A percentile compares a stretch with the other conserved stretches of the same genome.
These are phyloP conservation scores for Balanococcus diminutus DNA, from an alignment of 2,888 invertebrate species.

Conservation along the genomic window DNA sequence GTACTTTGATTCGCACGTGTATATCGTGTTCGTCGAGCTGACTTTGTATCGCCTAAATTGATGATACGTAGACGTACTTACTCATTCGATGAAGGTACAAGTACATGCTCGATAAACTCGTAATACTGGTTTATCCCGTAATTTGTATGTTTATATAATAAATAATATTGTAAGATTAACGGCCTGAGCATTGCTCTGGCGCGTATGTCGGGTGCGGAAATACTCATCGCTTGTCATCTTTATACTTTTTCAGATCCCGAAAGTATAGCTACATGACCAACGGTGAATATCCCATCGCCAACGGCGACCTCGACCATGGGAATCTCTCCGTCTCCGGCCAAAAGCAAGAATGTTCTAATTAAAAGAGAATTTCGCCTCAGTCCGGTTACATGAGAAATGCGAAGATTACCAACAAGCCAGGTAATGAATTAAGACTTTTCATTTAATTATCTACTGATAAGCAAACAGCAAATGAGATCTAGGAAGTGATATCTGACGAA, in stretches of 20 bases:
- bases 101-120: not conserved
- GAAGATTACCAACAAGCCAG: not conserved
- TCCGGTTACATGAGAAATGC: not conserved
- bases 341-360: not conserved
- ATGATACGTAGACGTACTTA: not conserved
- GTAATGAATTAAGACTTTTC: not conserved
- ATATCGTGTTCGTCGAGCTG: not conserved
- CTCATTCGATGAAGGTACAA: not conserved
- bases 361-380: not conserved
- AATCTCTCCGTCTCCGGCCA: not conserved
- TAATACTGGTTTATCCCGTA: conserved; percentile 8
- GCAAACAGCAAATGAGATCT: not conserved
- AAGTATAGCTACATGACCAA: not conserved
- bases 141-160: conserved; percentile 8
- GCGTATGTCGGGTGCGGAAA: not conserved
- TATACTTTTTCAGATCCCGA: not conserved
- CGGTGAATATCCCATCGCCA: not conserved
- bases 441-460: not conserved
- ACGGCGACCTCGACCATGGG: not conserved
- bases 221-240: conserved; percentile 3
- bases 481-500: not conserved
- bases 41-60: not conserved
- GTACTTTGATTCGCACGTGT: not conserved
- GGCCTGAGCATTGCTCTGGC: not conserved
- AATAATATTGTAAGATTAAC: not conserved